A percentile compares a stretch with the other conserved stretches of the same genome.
Evolutionary conservation across 2,888 invertebrate genomes (phyloP).

Genomic region (Allophyes oxyacanthae): DNA sequence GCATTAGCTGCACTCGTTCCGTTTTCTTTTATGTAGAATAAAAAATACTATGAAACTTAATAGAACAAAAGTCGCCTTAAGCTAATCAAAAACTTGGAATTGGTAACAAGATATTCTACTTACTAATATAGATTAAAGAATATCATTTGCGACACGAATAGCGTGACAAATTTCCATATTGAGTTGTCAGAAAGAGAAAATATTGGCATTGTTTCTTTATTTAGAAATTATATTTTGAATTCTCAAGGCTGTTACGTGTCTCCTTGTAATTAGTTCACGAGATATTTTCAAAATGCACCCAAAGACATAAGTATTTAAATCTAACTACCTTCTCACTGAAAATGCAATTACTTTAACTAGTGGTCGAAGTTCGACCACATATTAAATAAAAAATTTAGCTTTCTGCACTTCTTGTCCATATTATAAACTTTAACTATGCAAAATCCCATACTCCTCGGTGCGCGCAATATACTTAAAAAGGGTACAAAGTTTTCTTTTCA

Average conservation of each 20-base stretch:
- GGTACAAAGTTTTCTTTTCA: too few relatives aligned
- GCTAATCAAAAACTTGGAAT: constrained; percentile 15
- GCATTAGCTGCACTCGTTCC: constrained; percentile 40
- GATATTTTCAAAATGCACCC: too few relatives aligned
- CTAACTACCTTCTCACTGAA: too few relatives aligned
- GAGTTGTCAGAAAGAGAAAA: constrained; percentile 32
- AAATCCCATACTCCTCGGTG: too few relatives aligned
- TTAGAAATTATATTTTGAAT: constrained; percentile 9
- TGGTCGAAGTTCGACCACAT: too few relatives aligned
- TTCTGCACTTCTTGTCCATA: too few relatives aligned
- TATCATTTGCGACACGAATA: constrained; percentile 26
- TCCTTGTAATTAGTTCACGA: constrained; percentile 7
- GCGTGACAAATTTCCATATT: constrained; percentile 40
- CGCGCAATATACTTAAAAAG: too few relatives aligned
- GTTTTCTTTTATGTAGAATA: constrained; percentile 3
- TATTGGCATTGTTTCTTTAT: constrained; percentile 18
- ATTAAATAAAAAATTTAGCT: too few relatives aligned
- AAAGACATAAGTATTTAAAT: too few relatives aligned
- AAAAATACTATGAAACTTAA: constrained; percentile 19
- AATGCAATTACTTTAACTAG: too few relatives aligned
- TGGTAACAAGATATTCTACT: constrained; percentile 11
- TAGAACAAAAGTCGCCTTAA: constrained; percentile 24
- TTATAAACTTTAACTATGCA: too few relatives aligned
- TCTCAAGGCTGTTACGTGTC: not conserved
- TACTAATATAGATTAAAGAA: constrained; percentile 10